Base-by-base conservation (phyloP, 2,797 vertebrate species). In the Notoglanidium macrostoma region DNA sequence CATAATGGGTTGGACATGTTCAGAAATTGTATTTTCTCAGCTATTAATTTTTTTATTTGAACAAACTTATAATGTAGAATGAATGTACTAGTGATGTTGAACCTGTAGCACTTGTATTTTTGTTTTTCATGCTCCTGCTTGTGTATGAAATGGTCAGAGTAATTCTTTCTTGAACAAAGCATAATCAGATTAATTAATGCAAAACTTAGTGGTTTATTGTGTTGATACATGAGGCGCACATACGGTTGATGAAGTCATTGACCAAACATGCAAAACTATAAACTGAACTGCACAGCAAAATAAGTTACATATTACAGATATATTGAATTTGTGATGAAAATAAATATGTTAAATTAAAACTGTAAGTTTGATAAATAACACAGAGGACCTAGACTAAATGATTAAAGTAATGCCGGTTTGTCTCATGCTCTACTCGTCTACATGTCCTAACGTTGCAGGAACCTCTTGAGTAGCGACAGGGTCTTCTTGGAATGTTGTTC, bases 271-370 rank as follows among this genome's bases (percentile, higher is more conserved):
- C 63, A 57, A 72, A 57, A 79, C 67, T 81, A 68, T 40, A 68
- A 79, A 87, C 21, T 72, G 57, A 68, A 26, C 19, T 85, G 81
- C 46, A 81, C 74, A 51, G 29, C 19, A 73, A 46, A 82, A 88
- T 91, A 88, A 88, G 63, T 89, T 91, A 86, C 49, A 73, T 84
- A 32, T 59, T 81, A 78, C 72, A 85, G 84, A 63, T 68, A 86
- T 63, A 17, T 29, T 61, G 10, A 5, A 59, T 5, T 59, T 65
- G 29, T 80, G 51, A 63, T 84, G 54, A 83, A 88, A 92, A 90
- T 92, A 92, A 92, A 92, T 91, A 90, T 54, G 8, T 83, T 89
- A 89, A 85, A 61, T 89, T 87, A 87, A 55, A 78, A 32, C 32
- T 51, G 1, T 11, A 90, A 54, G 46, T 83, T 55, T 74, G 73